A percentile compares a stretch with the other conserved stretches of the same genome.
These are phyloP conservation scores for Limnothrissa miodon DNA, from an alignment of 2,113 vertebrate genomes.

Conservation along the genomic window DNA sequence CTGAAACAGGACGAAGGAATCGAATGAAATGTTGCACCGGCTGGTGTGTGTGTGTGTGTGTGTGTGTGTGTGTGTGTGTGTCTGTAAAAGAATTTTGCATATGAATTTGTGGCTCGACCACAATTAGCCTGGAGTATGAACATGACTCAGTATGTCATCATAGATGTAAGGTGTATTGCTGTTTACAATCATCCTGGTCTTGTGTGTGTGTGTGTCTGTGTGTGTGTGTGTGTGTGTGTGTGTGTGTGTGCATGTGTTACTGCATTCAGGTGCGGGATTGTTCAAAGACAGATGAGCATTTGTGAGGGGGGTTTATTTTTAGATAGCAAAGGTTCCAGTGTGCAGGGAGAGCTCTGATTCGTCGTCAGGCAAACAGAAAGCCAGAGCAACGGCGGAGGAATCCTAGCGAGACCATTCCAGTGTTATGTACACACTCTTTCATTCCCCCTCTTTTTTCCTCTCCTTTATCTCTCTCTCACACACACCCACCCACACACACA, in stretches of 20 bases:
- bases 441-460: background rate
- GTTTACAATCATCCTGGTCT: background rate
- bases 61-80: background rate
- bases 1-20: background rate
- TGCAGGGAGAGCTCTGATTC: background rate
- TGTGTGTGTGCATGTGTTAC: too few relatives aligned
- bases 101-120: background rate
- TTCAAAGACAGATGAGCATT: background rate
- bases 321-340: background rate
- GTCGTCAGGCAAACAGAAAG: constrained; percentile 17
- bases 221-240: background rate
- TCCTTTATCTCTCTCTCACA: background rate
- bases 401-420: background rate
- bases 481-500: too few relatives aligned
- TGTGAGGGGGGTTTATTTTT: constrained; percentile 5
- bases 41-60: background rate
- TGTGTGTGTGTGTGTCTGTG: background rate
- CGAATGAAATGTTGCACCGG: background rate
- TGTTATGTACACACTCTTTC: background rate
- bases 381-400: background rate
- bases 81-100: background rate
- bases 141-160: background rate
- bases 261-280: background rate
- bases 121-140: background rate
- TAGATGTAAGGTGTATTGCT: background rate